Evolutionary conservation across 2,888 invertebrate genomes (phyloP), one percentile per base, ranked within the genome.

Genomic region (Agapostemon virescens): DNA sequence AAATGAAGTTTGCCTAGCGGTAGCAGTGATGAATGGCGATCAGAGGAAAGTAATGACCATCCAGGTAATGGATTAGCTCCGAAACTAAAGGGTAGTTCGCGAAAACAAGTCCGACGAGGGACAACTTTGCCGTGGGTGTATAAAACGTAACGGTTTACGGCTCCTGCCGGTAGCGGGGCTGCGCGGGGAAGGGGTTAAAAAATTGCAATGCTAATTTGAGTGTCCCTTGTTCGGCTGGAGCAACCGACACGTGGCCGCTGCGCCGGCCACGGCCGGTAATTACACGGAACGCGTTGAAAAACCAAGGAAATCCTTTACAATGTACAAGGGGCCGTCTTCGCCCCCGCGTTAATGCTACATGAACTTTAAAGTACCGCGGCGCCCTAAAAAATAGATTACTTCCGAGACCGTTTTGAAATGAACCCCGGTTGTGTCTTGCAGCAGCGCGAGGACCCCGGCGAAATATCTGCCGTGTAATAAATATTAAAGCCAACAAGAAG

Each of bases 271-370:
- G 61, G 68, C 45, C 69, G 71, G 72, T 79, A 80, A 80, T 80
- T 80, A 80, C 80, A 73, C 80, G 73, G 79, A 80, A 79, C 73
- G 26, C 45, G 52, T 74, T 70, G 66, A 33, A 69, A 70, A 63
- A 61, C 58, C 55, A 66, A 64, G 64, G 70, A 71, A 68, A 71
- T 45, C 52, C 63, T 42, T n/a, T 61, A 63, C 77, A 64, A 40
- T 69, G 79, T 45, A n/a, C 55, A 42, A 20, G 15, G 26, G 36
- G 20, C n/a, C 36, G n/a, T 30, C 30, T 79, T 71, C 64, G 64
- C 72, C 55, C 20, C 23, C 23, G n/a, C 38, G 67, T 33, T 79
- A 77, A 79, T 64, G 79, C 63, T 55, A 52, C 55, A 45, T 38
- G 63, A 79, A 69, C 71, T 36, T 49, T 33, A 4, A 58, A 45